phyloP scores from a whole-genome alignment of 1,140 invertebrate species.

The Drosophila insularis region DNA sequence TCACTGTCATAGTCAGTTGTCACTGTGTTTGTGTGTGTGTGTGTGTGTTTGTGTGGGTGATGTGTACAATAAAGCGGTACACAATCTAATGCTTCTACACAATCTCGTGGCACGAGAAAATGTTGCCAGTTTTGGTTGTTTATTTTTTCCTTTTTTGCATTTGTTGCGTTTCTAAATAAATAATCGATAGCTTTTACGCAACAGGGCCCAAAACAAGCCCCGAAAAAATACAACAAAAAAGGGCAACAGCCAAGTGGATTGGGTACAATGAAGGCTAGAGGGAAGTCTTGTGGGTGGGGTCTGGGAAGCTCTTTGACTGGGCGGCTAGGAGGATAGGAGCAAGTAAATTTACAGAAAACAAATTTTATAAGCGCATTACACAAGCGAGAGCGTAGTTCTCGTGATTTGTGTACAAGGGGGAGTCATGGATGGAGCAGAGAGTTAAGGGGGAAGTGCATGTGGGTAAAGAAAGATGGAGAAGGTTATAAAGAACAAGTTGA shows the following conservation, averaged over 20 bases:
- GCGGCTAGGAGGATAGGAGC: conserved; percentile 29
- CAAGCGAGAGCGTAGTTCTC: conserved; percentile 64
- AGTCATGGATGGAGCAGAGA: not conserved
- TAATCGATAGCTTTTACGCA: conserved; percentile 75
- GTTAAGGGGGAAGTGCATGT: not conserved
- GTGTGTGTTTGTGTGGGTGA: conserved; percentile 1
- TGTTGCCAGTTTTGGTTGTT: conserved; percentile 30
- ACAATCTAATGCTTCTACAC: conserved; percentile 29
- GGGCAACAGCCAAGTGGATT: conserved; percentile 17
- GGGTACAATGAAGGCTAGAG: not conserved
- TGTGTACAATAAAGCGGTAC: conserved; percentile 7
- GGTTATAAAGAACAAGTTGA: conserved; percentile 40
- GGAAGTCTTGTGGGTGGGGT: not conserved
- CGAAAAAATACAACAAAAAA: conserved; percentile 32
- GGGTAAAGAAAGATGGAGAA: conserved; percentile 13
- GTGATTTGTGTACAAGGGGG: conserved; percentile 55
- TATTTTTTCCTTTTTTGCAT: conserved; percentile 44
- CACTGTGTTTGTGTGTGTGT: conserved; percentile 20
- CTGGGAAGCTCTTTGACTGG: conserved; percentile 3
- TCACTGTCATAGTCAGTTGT: conserved; percentile 17
- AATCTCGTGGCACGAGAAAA: conserved; percentile 20
- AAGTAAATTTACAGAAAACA: conserved; percentile 74
- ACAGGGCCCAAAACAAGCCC: conserved; percentile 57
- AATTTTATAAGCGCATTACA: conserved; percentile 79
- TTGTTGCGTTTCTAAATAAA: conserved; percentile 73